Percentiles rank a stretch among this genome's conserved stretches.
Evolutionary conservation across 2,113 vertebrate genomes (phyloP).

Genomic region (Corythornis madagascariensis): DNA sequence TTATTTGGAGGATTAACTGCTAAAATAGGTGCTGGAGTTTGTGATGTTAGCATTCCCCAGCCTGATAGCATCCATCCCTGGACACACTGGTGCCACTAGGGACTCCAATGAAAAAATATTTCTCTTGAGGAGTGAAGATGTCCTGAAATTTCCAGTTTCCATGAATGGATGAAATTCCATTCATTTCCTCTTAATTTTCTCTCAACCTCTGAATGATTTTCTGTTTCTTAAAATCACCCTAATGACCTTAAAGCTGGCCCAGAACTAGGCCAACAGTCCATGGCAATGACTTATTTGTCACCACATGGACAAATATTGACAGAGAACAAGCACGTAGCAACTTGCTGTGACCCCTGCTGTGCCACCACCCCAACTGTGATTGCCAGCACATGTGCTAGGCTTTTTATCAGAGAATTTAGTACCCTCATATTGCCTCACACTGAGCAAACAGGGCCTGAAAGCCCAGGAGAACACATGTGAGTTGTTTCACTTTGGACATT

Average conservation of each 20-base stretch:
- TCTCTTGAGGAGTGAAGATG: not conserved
- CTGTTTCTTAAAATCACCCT: not conserved
- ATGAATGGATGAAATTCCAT: not conserved
- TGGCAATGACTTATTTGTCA: not conserved
- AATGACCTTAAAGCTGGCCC: not conserved
- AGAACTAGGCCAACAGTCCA: not conserved
- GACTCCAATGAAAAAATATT: not conserved
- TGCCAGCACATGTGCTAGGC: not conserved
- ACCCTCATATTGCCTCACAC: not conserved
- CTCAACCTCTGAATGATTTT: not conserved
- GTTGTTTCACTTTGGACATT: not conserved
- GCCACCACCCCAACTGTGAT: not conserved
- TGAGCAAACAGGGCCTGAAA: conserved; percentile 12
- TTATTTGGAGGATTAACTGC: not conserved
- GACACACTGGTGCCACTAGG: not conserved
- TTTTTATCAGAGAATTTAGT: conserved; percentile 10
- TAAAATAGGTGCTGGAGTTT: not conserved
- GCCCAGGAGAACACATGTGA: not conserved
- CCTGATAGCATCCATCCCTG: not conserved
- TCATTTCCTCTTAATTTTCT: not conserved
- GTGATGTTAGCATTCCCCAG: not conserved
- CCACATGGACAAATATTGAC: not conserved
- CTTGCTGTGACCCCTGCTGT: not conserved
- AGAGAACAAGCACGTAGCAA: not conserved
- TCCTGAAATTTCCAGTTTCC: not conserved